A percentile compares a stretch with the other conserved stretches of the same genome.
These are phyloP conservation scores for Crax fasciolata DNA, from an alignment of 2,797 vertebrate genomes.

Conservation along the genomic window DNA sequence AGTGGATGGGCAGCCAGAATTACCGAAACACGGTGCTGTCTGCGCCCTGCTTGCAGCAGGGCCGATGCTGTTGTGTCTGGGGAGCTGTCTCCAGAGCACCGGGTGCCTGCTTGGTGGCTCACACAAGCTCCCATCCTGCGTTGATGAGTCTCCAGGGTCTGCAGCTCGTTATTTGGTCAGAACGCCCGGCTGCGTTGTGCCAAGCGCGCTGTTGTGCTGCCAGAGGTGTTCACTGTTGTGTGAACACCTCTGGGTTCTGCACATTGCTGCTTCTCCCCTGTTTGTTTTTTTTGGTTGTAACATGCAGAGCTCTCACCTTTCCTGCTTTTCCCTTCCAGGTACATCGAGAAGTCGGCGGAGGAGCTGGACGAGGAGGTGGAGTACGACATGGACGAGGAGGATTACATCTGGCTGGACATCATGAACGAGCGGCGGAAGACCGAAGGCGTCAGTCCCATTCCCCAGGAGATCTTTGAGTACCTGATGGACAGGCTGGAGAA, in stretches of 20 bases:
- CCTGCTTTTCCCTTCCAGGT: constrained; percentile 79
- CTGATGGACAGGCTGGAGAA: constrained; percentile 98
- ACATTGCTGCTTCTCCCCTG: not conserved
- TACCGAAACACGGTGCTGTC: accelerated
- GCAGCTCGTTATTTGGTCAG: not conserved
- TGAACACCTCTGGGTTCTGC: accelerated
- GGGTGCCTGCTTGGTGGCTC: not conserved
- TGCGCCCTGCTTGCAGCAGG: accelerated
- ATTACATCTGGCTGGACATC: constrained; percentile 99
- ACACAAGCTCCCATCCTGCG: accelerated
- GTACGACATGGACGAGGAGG: constrained; percentile 98
- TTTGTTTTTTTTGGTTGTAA: not conserved
- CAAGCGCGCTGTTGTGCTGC: accelerated
- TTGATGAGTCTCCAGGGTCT: not conserved
- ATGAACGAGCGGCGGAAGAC: constrained; percentile 97
- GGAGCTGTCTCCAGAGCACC: not conserved
- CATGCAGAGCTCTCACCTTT: not conserved
- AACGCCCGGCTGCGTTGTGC: not conserved
- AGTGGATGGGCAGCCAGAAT: not conserved
- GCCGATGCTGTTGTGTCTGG: not conserved
- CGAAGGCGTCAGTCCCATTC: constrained; percentile 93
- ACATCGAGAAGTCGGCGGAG: constrained; percentile 98
- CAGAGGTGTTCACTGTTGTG: no score
- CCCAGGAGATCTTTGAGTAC: constrained; percentile 98
- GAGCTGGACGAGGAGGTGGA: constrained; percentile 99